Percentiles rank a stretch among this genome's conserved stretches.
phyloP scores from a whole-genome alignment of 2,888 invertebrate species.

The Alentia gelatinosa region DNA sequence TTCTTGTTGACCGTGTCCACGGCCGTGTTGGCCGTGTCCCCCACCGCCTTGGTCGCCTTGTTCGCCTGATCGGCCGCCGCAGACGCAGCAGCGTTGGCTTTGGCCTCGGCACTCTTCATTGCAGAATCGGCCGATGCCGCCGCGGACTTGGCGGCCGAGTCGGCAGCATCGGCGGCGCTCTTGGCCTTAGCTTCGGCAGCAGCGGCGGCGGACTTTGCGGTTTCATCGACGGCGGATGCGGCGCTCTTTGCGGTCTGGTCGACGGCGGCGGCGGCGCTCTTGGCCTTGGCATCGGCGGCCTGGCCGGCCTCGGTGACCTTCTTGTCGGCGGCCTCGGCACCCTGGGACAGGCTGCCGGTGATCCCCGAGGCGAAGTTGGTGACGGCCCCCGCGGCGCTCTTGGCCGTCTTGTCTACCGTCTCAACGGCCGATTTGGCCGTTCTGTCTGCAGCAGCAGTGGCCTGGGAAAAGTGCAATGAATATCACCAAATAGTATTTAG shows the following conservation, averaged over 20 bases:
- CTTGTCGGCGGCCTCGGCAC: background rate
- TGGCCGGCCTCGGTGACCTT: background rate
- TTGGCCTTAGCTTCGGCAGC: constrained; percentile 5
- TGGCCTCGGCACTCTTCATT: background rate
- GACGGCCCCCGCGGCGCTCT: background rate
- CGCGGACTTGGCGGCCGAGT: background rate
- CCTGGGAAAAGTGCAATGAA: background rate
- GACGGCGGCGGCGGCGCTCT: background rate
- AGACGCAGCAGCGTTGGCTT: background rate
- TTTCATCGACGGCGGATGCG: background rate
- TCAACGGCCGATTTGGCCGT: constrained; percentile 16
- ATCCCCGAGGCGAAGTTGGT: constrained; percentile 18
- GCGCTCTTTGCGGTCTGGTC: background rate
- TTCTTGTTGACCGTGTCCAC: background rate
- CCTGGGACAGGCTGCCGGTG: background rate
- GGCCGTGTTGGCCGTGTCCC: background rate
- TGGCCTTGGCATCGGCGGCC: constrained; percentile 1
- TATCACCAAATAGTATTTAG: background rate
- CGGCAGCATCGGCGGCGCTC: background rate
- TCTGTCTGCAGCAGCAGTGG: constrained; percentile 10
- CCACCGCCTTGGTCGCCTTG: background rate
- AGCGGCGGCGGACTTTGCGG: background rate
- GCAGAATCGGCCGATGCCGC: background rate
- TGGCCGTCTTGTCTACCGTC: constrained; percentile 32
- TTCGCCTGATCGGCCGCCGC: background rate